Evolutionary conservation across 1,140 invertebrate genomes (phyloP), one percentile per base, ranked within the genome.

Genomic region (Solenopsis fugax): DNA sequence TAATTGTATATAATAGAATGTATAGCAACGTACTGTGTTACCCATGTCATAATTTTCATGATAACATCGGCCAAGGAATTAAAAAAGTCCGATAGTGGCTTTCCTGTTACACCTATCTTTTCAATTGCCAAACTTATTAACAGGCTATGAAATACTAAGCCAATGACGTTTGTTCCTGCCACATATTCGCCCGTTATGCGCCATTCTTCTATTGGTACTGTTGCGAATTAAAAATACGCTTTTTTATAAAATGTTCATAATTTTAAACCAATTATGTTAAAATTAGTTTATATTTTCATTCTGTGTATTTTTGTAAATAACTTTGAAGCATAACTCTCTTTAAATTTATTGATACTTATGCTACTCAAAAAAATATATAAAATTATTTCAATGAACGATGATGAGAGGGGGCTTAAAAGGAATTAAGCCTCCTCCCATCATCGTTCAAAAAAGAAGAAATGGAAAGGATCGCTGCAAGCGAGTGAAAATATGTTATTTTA

Each of bases 11-110:
- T 41, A 29, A 29, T 58, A 12, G 18, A 52, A 54, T 54, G 84
- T 18, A 16, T 16, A 45, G 10, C 18, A 73, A 73, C 91, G 92
- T 93, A 96, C 96, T 94, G 95, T 52, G 96, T 96, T 64, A 96
- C 94, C 94, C 94, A 95, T 85, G 95, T 95, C 86, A 96, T 96
- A 78, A 96, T 96, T 18, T 95, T 94, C 95, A 96, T 96, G 90
- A 95, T 96, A 21, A 95, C 95, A 50, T 96, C 95, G 21, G 95
- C 95, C 21, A 96, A 90, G 56, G 93, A 90, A 34, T 89, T 93
- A 89, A 96, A 96, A 87, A 96, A 95, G 34, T 95, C 88, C 13
- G 95, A 89, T 4, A 96, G 90, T 3, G 95, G 95, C 87, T 96
- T 96, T 77, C 96, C 96, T 24, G 94, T 88, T 10, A 93, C 84